Base-by-base conservation (phyloP, 2,113 vertebrate genomes). In the Anseranas semipalmata region DNA sequence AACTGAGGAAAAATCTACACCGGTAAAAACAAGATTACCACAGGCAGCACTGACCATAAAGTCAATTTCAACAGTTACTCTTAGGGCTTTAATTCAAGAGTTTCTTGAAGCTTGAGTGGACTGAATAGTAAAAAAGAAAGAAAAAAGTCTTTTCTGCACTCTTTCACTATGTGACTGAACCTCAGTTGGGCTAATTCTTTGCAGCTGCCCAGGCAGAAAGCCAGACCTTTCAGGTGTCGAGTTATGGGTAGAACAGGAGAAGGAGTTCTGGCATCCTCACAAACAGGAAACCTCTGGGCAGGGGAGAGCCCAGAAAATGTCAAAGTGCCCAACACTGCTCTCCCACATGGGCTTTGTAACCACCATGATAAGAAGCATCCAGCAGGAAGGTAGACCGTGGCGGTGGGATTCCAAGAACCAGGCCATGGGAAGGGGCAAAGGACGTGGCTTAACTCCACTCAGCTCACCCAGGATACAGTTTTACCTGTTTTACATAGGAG, bases 131-230 rank as follows among this genome's bases (percentile, higher is more conserved):
- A 70, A 74, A 80, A 92, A 24, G 22, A 35, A 32, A 33, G 19
- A 27, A 65, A 71, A 7, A 32, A 32, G 12, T 22, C 1, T 76
- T 88, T 70, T 88, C 63, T 92, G 35, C 15, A 9, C 28, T 84
- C n/a, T 7, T 66, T 35, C 24, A 28, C 15, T 83, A 18, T 43
- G 22, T 41, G 63, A n/a, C 52, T 76, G 74, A 82, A 83, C 30
- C 30, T 95, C 48, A 75, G 74, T 59, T 86, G 48, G 45, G 52
- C n/a, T 96, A 92, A 92, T 78, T 62, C 76, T 95, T 89, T 92
- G 83, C 84, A 95, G 80, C 93, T 95, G 89, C n/a, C 52, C 65
- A 77, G 91, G 86, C 90, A 93, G 90, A 90, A 84, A 84, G 85
- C 92, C 95, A 97, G 79, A 74, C 37, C 24, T 77, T 92, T 93